Conservation (phyloP, 2,888 invertebrate species). For the Hipparchia semele region DNA sequence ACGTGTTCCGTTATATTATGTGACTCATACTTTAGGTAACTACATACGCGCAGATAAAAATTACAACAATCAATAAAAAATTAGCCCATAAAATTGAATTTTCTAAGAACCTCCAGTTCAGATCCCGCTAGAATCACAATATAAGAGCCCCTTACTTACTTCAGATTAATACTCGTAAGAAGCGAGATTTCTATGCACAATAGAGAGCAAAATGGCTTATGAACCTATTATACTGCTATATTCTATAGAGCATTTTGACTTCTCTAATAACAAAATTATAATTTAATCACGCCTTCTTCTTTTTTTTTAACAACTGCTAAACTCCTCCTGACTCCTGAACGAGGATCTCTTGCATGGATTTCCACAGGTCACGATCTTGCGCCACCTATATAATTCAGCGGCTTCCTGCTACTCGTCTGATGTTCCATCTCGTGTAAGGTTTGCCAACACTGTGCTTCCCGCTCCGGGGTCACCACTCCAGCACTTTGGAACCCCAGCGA, state of each 20-base stretch:
- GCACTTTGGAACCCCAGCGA: too few species aligned
- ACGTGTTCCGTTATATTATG: too few species aligned
- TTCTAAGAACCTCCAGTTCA: neutral
- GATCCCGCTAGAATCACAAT: conserved; percentile 52
- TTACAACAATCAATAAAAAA: neutral
- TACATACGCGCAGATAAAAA: too few species aligned
- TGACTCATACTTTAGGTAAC: too few species aligned
- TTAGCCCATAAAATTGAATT: neutral
- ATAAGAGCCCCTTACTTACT: conserved; percentile 55
- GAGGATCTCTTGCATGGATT: too few species aligned
- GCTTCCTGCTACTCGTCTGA: too few species aligned
- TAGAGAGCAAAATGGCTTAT: conserved; percentile 66
- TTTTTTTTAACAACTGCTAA: neutral
- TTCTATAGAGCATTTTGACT: conserved; percentile 38
- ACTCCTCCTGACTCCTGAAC: too few species aligned
- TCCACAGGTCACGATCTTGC: too few species aligned
- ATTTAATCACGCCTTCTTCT: conserved; percentile 2
- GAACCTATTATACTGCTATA: conserved; percentile 58
- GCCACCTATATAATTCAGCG: too few species aligned
- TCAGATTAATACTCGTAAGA: conserved; percentile 64
- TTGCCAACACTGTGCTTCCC: too few species aligned
- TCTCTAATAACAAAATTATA: neutral
- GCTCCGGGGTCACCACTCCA: too few species aligned
- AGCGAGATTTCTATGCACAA: conserved; percentile 55
- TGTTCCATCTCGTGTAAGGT: too few species aligned